phyloP scores from a whole-genome alignment of 2,888 invertebrate species.

The Vandiemenella viatica region DNA sequence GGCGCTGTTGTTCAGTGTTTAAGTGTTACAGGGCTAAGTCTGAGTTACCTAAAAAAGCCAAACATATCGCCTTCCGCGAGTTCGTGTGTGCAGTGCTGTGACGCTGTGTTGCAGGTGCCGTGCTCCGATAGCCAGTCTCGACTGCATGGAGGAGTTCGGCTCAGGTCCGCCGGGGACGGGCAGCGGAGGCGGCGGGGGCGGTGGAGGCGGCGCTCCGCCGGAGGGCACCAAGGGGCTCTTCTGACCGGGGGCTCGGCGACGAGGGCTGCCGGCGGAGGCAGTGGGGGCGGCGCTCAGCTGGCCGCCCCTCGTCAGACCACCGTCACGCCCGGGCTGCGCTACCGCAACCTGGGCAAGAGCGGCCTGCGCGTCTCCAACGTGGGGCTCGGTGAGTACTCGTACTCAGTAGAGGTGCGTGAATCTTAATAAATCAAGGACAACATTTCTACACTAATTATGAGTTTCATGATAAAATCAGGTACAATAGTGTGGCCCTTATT shows the following conservation, averaged over 20 bases:
- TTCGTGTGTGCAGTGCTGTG: no score
- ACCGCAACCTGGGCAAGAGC: slow-evolving; percentile 89
- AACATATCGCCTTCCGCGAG: no score
- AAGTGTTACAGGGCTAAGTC: no score
- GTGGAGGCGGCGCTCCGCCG: slow-evolving; percentile 26
- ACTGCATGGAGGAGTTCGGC: slow-evolving; percentile 90
- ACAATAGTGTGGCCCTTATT: no score
- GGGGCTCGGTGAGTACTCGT: slow-evolving; percentile 55
- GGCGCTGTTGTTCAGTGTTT: no score
- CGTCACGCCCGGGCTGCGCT: slow-evolving; percentile 67
- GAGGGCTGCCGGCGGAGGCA: slow-evolving; percentile 8
- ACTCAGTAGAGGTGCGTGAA: neutral
- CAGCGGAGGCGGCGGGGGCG: no score
- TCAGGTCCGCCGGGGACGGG: slow-evolving; percentile 42
- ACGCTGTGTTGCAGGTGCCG: no score
- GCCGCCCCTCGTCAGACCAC: slow-evolving; percentile 33
- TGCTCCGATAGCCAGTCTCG: slow-evolving; percentile 80
- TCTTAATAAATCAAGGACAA: neutral
- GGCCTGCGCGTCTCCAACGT: slow-evolving; percentile 89
- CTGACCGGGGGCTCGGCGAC: slow-evolving; percentile 34
- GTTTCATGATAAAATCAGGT: no score
- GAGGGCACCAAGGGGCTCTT: no score
- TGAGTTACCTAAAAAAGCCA: no score
- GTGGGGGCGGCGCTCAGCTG: no score
- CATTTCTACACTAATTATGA: no score